Evolutionary conservation across 2,888 invertebrate genomes (phyloP).

Genomic region (Coenonympha glycerion): DNA sequence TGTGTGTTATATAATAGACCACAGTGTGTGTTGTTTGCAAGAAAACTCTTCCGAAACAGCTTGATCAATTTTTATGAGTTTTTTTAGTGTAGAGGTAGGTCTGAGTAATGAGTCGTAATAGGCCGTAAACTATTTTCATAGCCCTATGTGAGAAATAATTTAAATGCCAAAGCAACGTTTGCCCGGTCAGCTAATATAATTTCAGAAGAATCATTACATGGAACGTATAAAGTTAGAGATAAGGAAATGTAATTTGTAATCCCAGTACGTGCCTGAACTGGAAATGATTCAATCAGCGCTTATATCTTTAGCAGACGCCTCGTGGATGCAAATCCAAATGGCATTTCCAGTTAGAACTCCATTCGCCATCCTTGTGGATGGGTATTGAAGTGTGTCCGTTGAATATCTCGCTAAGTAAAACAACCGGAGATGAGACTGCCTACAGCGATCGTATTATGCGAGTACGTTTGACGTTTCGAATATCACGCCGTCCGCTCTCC

Average conservation of each 20-base stretch:
- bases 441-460: conserved; percentile 16
- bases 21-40: no score
- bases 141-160: no score
- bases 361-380: conserved; percentile 24
- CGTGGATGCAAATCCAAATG: conserved; percentile 13
- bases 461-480: conserved; percentile 18
- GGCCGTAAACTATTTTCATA: no score
- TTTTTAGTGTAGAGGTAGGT: no score
- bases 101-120: no score
- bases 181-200: no score
- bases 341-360: conserved; percentile 22
- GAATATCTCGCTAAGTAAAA: conserved; percentile 24
- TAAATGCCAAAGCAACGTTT: no score
- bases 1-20: no score
- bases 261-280: background rate
- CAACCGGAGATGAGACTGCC: conserved; percentile 28
- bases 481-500: conserved; percentile 7
- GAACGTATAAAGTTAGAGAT: no score
- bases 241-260: background rate
- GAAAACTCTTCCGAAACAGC: no score
- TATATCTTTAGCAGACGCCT: conserved; percentile 1
- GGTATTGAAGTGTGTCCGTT: conserved; percentile 49
- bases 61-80: no score
- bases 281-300: conserved; percentile 11
- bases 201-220: no score